These are phyloP conservation scores for Nibea coibor DNA, from an alignment of 2,113 vertebrate species.

Conservation along the genomic window DNA sequence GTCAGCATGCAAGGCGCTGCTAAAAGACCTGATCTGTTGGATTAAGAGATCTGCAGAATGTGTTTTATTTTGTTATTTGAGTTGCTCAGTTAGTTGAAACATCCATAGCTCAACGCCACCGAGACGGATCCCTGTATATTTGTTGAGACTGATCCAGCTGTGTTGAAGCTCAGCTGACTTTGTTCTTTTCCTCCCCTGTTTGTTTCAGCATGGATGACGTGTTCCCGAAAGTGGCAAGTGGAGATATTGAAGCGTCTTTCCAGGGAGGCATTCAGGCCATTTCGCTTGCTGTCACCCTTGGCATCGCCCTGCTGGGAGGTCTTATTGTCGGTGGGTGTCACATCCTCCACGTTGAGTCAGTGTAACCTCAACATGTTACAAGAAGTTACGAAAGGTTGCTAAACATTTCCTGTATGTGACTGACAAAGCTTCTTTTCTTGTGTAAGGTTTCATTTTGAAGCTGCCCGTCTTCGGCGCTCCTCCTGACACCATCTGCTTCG, in stretches of 20 bases:
- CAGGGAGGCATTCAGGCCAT: constrained; percentile 85
- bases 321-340: constrained; percentile 85
- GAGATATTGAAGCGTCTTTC: fast-evolving
- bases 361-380: too few relatives aligned
- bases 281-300: constrained; percentile 87
- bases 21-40: too few relatives aligned
- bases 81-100: neutral
- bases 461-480: constrained; percentile 80
- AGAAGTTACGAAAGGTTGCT: too few relatives aligned
- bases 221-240: constrained; percentile 80
- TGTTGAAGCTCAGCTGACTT: too few relatives aligned
- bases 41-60: too few relatives aligned
- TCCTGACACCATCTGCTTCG: constrained; percentile 77
- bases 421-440: neutral
- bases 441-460: constrained; percentile 87
- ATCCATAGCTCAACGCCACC: neutral
- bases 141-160: neutral
- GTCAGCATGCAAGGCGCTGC: neutral
- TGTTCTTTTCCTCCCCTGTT: neutral
- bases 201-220: constrained; percentile 83
- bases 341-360: too few relatives aligned
- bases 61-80: too few relatives aligned
- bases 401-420: too few relatives aligned
- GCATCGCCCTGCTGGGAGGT: constrained; percentile 86
- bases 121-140: neutral